Evolutionary conservation across 2,797 vertebrate genomes (phyloP), one percentile per base, ranked within the genome.

Genomic region (Atherinosoma microstoma): DNA sequence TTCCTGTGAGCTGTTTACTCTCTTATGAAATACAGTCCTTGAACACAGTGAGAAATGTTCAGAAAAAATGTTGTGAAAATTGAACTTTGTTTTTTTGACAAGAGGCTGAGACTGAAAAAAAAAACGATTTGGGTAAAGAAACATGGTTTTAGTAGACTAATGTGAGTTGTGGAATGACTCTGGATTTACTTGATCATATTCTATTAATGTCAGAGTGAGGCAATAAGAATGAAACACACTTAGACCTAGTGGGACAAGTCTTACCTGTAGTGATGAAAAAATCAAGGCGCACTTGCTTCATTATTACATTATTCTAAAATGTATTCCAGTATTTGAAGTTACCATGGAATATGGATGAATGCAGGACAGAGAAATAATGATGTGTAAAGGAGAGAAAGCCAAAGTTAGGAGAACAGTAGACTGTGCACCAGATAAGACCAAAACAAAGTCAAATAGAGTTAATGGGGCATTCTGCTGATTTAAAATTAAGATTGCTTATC

Each of bases 171-270:
- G 61, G 54, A 80, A 64, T 71, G 64, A 73, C 74, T 60, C 35
- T 68, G 78, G 69, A 79, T 84, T 60, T 42, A 66, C 42, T 16
- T 54, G 73, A 87, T 84, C 70, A 72, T 79, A 79, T 76, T 77
- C 38, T 53, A 47, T 79, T 70, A 75, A 47, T 84, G 77, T 81
- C 58, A 58, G 56, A 78, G 67, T 90, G 83, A 91, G 82, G 84
- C 82, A 90, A 89, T 68, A 51, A 61, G 63, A 70, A 63, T 80
- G 87, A 89, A 90, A 88, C 74, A 29, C 36, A 4, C 53, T 64
- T 47, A 69, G 60, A 58, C 32, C 79, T 87, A 89, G 65, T 82
- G 49, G 82, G 79, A 29, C 76, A 74, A 61, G 75, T 79, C 54
- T 75, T 63, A 90, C 85, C 86, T 88, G 82, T 67, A 88, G 79